Percentiles rank a stretch among this genome's conserved stretches.
These are phyloP conservation scores for Hycleus phaleratus DNA, from an alignment of 1,140 invertebrate species.

Conservation along the genomic window DNA sequence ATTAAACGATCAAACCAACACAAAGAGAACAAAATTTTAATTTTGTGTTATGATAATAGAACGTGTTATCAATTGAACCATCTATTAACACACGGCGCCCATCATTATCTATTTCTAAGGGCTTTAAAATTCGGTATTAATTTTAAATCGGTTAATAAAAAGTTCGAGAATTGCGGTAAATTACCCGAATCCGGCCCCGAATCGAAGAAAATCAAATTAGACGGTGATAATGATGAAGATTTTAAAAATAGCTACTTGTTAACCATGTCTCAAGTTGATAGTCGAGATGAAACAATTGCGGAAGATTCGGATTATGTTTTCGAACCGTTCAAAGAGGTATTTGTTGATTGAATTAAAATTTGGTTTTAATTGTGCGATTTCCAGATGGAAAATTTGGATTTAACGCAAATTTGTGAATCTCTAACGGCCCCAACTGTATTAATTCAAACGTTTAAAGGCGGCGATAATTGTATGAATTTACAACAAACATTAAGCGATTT, in stretches of 20 bases:
- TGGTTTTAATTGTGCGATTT: background rate
- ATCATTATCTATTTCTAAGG: slow-evolving; percentile 51
- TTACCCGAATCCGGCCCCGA: slow-evolving; percentile 13
- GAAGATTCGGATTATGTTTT: slow-evolving; percentile 45
- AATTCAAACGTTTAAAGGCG: slow-evolving; percentile 69
- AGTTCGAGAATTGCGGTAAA: slow-evolving; percentile 37
- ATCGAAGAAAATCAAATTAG: slow-evolving; percentile 16
- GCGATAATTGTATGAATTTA: slow-evolving; percentile 59
- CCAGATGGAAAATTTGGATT: slow-evolving; percentile 57
- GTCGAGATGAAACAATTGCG: slow-evolving; percentile 24
- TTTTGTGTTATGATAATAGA: slow-evolving; percentile 74
- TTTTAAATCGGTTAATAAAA: slow-evolving; percentile 47
- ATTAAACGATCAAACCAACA: slow-evolving; percentile 44
- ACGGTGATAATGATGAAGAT: slow-evolving; percentile 34
- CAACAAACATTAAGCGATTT: slow-evolving; percentile 57
- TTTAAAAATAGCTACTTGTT: slow-evolving; percentile 59
- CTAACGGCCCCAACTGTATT: slow-evolving; percentile 55
- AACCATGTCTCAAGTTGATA: slow-evolving; percentile 53
- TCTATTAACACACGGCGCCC: slow-evolving; percentile 51
- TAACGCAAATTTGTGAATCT: slow-evolving; percentile 46
- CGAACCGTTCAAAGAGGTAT: slow-evolving; percentile 59
- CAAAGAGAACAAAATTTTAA: slow-evolving; percentile 59
- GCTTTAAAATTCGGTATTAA: slow-evolving; percentile 49
- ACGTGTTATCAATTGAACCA: slow-evolving; percentile 75
- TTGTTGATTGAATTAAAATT: background rate